These are phyloP conservation scores for Cheilinus undulatus DNA, from an alignment of 2,113 vertebrate genomes.

Conservation along the genomic window DNA sequence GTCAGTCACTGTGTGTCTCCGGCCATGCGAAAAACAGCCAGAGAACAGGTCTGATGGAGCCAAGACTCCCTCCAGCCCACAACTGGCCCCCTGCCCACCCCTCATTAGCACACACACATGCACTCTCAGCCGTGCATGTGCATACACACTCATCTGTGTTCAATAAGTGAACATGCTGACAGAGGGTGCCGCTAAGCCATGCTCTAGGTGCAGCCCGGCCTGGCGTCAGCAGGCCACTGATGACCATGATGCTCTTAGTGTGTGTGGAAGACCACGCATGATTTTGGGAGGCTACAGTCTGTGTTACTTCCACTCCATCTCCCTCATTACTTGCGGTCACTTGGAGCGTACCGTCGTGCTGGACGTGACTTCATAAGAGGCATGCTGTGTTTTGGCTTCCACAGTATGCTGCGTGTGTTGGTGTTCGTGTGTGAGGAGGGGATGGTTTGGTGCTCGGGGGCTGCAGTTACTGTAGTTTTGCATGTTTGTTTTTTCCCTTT, in stretches of 20 bases:
- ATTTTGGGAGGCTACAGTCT: conserved; percentile 60
- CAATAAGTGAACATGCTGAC: conserved; percentile 70
- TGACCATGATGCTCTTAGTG: conserved; percentile 25
- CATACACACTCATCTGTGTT: conserved; percentile 44
- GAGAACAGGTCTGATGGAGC: conserved; percentile 76
- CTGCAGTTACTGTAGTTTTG: conserved; percentile 9
- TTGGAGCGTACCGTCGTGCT: conserved; percentile 67
- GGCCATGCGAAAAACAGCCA: conserved; percentile 68
- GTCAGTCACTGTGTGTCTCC: conserved; percentile 61
- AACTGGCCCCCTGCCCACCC: conserved; percentile 67
- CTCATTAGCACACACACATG: conserved; percentile 67
- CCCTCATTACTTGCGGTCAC: conserved; percentile 75
- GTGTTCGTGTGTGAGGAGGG: neutral
- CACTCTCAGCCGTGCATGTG: neutral
- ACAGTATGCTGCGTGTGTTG: conserved; percentile 32
- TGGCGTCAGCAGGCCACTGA: conserved; percentile 27
- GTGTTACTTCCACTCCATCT: conserved; percentile 71
- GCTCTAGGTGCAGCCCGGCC: conserved; percentile 57
- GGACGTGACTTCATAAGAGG: conserved; percentile 60
- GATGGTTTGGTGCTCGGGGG: neutral
- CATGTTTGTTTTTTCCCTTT: conserved; percentile 36
- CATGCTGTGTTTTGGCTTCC: conserved; percentile 56
- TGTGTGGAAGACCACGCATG: conserved; percentile 36
- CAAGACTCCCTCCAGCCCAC: conserved; percentile 69
- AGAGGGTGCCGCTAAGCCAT: conserved; percentile 45